phyloP scores from a whole-genome alignment of 2,888 invertebrate genomes.

The Melanchra persicariae region DNA sequence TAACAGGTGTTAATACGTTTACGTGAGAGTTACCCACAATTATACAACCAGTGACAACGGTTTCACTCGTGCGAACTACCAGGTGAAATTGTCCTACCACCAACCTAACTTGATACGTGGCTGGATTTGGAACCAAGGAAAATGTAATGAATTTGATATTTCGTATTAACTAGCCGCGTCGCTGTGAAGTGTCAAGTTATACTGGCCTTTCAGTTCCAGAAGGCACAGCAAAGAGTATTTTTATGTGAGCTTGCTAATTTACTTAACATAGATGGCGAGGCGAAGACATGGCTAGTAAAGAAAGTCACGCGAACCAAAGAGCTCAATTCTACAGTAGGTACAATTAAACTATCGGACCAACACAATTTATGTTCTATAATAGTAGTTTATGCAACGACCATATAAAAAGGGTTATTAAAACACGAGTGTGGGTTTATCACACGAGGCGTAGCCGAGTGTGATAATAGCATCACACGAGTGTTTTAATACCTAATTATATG shows the following conservation, averaged over 20 bases:
- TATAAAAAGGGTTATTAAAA: too few relatives aligned
- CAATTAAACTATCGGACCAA: background rate
- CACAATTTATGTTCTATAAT: background rate
- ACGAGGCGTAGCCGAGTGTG: too few relatives aligned
- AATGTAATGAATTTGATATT: background rate
- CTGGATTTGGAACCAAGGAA: constrained; percentile 1
- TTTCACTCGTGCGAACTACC: constrained; percentile 75
- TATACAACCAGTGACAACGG: constrained; percentile 69
- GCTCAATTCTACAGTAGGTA: background rate
- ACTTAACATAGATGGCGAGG: constrained; percentile 30
- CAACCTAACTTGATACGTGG: constrained; percentile 8
- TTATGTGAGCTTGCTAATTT: constrained; percentile 51
- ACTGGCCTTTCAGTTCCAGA: constrained; percentile 13
- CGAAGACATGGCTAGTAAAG: constrained; percentile 22
- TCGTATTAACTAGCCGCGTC: constrained; percentile 5
- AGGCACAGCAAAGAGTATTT: constrained; percentile 26
- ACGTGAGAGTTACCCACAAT: constrained; percentile 81
- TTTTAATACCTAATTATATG: too few relatives aligned
- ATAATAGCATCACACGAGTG: too few relatives aligned
- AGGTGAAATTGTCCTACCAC: constrained; percentile 67
- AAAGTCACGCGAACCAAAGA: constrained; percentile 30
- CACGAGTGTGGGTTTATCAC: too few relatives aligned
- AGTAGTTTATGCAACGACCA: too few relatives aligned
- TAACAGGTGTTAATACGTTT: constrained; percentile 64
- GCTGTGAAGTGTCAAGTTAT: constrained; percentile 22